Evolutionary conservation across 1,140 invertebrate genomes (phyloP).

Genomic region (Ectropis grisescens): DNA sequence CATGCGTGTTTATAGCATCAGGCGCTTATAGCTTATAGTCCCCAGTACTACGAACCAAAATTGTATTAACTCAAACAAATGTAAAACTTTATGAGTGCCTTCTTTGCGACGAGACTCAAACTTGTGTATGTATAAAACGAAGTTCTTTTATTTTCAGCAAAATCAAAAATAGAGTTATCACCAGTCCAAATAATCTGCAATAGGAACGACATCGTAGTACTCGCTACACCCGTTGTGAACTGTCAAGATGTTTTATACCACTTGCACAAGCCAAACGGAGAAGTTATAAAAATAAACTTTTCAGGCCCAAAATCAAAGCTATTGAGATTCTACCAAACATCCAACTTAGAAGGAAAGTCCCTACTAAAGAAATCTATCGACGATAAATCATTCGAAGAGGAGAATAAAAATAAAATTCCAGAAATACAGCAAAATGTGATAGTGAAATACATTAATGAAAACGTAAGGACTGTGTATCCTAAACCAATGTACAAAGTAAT

Average conservation of each 20-base stretch:
- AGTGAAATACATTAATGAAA: constrained; percentile 10
- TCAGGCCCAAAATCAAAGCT: background rate
- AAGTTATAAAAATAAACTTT: constrained; percentile 22
- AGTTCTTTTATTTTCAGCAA: constrained; percentile 31
- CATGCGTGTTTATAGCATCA: too few species aligned
- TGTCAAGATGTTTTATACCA: constrained; percentile 23
- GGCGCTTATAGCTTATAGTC: too few species aligned
- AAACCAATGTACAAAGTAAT: constrained; percentile 1
- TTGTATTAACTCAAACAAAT: too few species aligned
- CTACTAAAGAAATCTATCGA: too few species aligned
- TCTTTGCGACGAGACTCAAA: too few species aligned
- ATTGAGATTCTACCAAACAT: constrained; percentile 3
- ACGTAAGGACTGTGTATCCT: constrained; percentile 6
- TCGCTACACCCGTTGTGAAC: constrained; percentile 27
- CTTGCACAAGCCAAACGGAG: constrained; percentile 31
- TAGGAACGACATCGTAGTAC: constrained; percentile 27
- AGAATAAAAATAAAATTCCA: constrained; percentile 3
- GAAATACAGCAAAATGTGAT: background rate
- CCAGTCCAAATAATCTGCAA: constrained; percentile 19
- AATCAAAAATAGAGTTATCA: constrained; percentile 25
- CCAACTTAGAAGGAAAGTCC: too few species aligned
- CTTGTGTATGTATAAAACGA: too few species aligned
- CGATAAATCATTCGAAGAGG: too few species aligned
- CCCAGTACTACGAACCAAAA: too few species aligned
- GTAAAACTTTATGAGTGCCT: too few species aligned